Base-by-base conservation (phyloP, 1,140 invertebrate genomes). In the Triops cancriformis region DNA sequence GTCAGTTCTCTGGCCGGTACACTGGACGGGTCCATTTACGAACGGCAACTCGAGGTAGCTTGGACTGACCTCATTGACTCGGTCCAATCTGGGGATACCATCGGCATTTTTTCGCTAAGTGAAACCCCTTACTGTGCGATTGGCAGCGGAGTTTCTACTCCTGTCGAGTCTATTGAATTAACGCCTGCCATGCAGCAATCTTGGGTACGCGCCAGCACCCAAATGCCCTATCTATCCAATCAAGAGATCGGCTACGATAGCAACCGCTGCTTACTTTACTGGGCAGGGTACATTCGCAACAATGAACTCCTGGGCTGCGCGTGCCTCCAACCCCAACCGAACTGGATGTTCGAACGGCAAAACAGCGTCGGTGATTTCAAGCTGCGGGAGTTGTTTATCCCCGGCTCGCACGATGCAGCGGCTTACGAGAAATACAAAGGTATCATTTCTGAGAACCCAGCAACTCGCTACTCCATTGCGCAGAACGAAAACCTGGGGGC, bases 341-440 rank as follows among this genome's bases (percentile, higher is more conserved):
- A 82, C 3, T 91, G 90, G 90, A 90, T 91, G 89, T 81, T 82
- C 11, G 84, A 89, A 11, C 82, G 85, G 77, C 83, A 81, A 26
- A 26, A 83, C 0, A 80, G 80, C 4, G 80, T 89, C 1, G 85
- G 84, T 0, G 80, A 82, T 23, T 77, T 85, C 42, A 83, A 82
- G 51, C 79, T 90, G 42, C 81, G 84, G 11, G 85, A 89, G 74
- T 80, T 90, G 1, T 88, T 89, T 78, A 82, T 91, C 74, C 89
- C 89, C 0, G 90, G 90, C 12, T 88, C 88, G 3, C 90, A 91
- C 79, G 88, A 91, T 79, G 88, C 90, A 1, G 89, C 88, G 12
- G 85, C 88, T 2, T 89, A 88, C 80, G 82, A 83, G 3, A 81
- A 84, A n/a, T 84, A 87, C 79, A 82, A 85, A 43, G 81, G 84